A percentile compares a stretch with the other conserved stretches of the same genome.
phyloP scores from a whole-genome alignment of 2,113 vertebrate genomes.

The Halichoerus grypus region DNA sequence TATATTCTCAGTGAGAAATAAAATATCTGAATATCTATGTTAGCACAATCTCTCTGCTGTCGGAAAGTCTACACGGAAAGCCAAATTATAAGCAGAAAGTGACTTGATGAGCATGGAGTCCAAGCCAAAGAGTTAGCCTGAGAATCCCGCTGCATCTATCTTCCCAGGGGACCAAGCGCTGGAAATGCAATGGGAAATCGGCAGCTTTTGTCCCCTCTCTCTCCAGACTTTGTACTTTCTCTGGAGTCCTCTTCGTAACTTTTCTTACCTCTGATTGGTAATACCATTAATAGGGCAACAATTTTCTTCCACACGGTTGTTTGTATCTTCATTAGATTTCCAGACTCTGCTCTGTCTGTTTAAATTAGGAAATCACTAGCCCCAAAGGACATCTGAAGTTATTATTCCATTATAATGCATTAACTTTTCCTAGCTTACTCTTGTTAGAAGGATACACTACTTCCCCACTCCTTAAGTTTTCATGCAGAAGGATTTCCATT shows the following conservation, averaged over 20 bases:
- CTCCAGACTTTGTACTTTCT: not conserved
- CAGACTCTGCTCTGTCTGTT: not conserved
- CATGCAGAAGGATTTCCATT: not conserved
- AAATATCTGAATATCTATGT: not conserved
- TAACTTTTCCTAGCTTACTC: conserved; percentile 3
- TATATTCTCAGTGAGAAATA: not conserved
- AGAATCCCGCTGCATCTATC: not conserved
- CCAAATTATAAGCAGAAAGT: not conserved
- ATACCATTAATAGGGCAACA: not conserved
- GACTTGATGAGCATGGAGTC: not conserved
- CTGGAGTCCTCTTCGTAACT: not conserved
- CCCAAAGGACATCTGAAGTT: not conserved
- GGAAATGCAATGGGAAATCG: not conserved
- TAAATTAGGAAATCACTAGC: not conserved
- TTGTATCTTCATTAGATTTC: not conserved
- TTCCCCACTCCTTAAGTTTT: not conserved
- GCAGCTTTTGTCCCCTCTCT: not conserved
- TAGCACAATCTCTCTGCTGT: not conserved
- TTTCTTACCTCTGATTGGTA: not conserved
- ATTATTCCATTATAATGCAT: not conserved
- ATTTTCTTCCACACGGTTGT: not conserved
- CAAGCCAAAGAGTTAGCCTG: not conserved
- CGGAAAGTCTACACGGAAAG: not conserved
- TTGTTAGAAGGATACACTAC: not conserved
- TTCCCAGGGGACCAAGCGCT: not conserved